A percentile compares a stretch with the other conserved stretches of the same genome.
These are phyloP conservation scores for Umimayanthus chanpuru DNA, from an alignment of 92 coral and sea anemone species.

Conservation along the genomic window DNA sequence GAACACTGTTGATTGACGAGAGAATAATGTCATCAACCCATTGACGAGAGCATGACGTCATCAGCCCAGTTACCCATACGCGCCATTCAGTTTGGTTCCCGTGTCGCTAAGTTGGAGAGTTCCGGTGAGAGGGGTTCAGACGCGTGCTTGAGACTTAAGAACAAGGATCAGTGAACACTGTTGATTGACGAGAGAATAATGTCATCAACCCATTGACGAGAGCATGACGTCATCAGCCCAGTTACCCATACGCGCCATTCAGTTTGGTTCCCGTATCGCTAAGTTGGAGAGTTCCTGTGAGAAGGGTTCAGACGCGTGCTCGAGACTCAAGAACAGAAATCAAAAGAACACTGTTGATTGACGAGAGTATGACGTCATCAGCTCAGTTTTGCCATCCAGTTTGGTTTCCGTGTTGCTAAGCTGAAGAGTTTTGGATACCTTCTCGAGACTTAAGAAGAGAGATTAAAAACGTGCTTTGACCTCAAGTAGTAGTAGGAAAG, in stretches of 20 bases:
- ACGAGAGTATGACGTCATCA: constrained; percentile 74
- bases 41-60: no score
- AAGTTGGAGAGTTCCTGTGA: no score
- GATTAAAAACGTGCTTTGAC: no score
- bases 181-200: neutral
- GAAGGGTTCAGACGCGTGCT: no score
- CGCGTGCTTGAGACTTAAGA: neutral
- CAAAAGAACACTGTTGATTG: neutral
- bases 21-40: no score
- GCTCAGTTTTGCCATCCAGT: constrained; percentile 82
- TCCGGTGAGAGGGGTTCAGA: no score
- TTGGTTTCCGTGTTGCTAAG: constrained; percentile 92
- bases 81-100: neutral
- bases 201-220: no score
- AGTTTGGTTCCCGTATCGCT: neutral
- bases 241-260: no score
- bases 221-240: no score
- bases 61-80: no score
- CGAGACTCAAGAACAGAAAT: neutral
- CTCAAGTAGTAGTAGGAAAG: no score
- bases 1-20: neutral
- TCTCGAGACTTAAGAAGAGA: constrained; percentile 59
- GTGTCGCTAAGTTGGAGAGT: no score
- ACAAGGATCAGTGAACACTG: neutral
- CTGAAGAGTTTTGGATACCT: constrained; percentile 81